Conservation (phyloP, 1,140 invertebrate species). For the Caenorhabditis inopinata region DNA sequence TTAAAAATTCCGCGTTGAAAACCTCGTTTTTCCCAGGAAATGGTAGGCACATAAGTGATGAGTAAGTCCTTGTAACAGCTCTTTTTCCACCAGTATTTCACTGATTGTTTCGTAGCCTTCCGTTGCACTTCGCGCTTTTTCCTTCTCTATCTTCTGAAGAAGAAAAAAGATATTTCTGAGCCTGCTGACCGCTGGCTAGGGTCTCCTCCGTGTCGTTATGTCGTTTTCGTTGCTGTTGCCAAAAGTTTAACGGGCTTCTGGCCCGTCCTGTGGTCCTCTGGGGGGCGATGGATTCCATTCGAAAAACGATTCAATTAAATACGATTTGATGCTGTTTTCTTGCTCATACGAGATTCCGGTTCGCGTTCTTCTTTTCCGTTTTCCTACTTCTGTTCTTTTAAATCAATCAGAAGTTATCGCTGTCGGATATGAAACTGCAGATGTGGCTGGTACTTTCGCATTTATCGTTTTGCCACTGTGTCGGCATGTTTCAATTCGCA, state of each 20-base stretch:
- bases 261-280: slow-evolving; percentile 7
- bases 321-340: not conserved
- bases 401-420: too few species aligned
- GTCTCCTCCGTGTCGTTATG: not conserved
- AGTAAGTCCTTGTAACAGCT: slow-evolving; percentile 8
- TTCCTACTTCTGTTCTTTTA: too few species aligned
- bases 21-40: slow-evolving; percentile 20
- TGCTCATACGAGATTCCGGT: not conserved
- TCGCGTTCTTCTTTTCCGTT: not conserved
- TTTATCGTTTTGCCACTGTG: too few species aligned
- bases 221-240: not conserved
- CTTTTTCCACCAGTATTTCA: slow-evolving; percentile 9
- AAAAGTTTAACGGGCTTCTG: slow-evolving; percentile 9
- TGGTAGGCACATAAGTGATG: slow-evolving; percentile 28
- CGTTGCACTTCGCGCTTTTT: not conserved
- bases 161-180: not conserved
- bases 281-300: not conserved
- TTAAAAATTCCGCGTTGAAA: slow-evolving; percentile 7
- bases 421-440: too few species aligned
- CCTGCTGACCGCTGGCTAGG: not conserved
- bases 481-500: too few species aligned
- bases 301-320: slow-evolving; percentile 25
- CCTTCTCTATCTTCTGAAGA: not conserved
- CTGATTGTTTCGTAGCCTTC: slow-evolving; percentile 28
- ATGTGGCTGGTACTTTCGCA: too few species aligned